Evolutionary conservation across 2,888 invertebrate genomes (phyloP).

Genomic region (Labia minor): DNA sequence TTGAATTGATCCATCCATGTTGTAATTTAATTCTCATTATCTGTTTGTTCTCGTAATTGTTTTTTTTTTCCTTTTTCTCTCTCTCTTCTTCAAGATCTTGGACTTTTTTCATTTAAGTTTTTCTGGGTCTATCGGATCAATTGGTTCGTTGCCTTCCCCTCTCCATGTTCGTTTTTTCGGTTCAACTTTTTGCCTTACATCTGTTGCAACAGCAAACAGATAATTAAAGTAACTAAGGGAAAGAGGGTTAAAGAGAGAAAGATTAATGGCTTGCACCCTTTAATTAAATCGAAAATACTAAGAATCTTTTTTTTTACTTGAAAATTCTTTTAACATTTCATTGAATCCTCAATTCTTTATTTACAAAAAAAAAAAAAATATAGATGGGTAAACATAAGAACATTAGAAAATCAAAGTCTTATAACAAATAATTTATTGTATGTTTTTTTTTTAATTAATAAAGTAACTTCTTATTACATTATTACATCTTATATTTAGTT

Average conservation of each 20-base stretch:
- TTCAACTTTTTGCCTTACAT: conserved; percentile 2
- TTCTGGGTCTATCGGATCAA: not conserved
- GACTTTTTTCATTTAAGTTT: conserved; percentile 13
- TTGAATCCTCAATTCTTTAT: too few species aligned
- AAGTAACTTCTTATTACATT: too few species aligned
- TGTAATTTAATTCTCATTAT: conserved; percentile 5
- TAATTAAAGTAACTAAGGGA: not conserved
- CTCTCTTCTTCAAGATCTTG: not conserved
- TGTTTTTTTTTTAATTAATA: too few species aligned
- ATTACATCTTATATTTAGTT: too few species aligned
- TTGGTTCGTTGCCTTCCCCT: not conserved
- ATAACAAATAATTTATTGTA: too few species aligned
- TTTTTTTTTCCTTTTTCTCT: not conserved
- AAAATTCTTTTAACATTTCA: too few species aligned
- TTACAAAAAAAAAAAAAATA: too few species aligned
- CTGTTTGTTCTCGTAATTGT: conserved; percentile 2
- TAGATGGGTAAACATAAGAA: too few species aligned
- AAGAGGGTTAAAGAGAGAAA: not conserved
- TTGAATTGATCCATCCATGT: not conserved
- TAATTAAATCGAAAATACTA: too few species aligned
- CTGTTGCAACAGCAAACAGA: not conserved
- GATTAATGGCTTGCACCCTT: conserved; percentile 5
- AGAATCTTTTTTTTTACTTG: too few species aligned
- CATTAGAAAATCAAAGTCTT: too few species aligned
- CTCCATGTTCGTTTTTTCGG: not conserved